Evolutionary conservation across 2,797 vertebrate genomes (phyloP).

Genomic region (Lates japonicus): DNA sequence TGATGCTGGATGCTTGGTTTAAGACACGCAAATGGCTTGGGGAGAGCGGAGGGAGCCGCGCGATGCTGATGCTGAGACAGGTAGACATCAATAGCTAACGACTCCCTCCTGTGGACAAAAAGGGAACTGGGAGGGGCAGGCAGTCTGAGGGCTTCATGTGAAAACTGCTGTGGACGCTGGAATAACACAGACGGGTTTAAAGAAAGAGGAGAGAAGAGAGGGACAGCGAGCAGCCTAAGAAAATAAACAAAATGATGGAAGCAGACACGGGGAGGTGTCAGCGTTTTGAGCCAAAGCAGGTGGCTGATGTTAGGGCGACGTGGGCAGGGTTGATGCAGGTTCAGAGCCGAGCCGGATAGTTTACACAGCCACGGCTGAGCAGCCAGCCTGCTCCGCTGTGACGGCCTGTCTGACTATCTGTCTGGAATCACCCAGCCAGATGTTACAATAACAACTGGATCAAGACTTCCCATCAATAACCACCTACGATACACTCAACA

Average conservation of each 20-base stretch:
- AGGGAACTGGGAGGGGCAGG: slow-evolving; percentile 25
- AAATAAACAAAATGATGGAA: slow-evolving; percentile 68
- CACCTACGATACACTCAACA: slow-evolving; percentile 46
- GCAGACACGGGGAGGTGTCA: slow-evolving; percentile 46
- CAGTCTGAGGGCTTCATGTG: not conserved
- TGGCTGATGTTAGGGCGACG: slow-evolving; percentile 66
- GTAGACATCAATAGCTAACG: slow-evolving; percentile 55
- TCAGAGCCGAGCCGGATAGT: slow-evolving; percentile 58
- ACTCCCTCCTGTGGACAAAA: slow-evolving; percentile 75
- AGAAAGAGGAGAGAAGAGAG: slow-evolving; percentile 2
- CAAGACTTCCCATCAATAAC: slow-evolving; percentile 66
- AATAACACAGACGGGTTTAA: slow-evolving; percentile 9
- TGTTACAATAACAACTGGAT: slow-evolving; percentile 71
- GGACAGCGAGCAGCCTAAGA: slow-evolving; percentile 15
- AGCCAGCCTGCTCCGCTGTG: slow-evolving; percentile 42
- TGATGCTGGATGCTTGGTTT: slow-evolving; percentile 72
- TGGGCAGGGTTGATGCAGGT: slow-evolving; percentile 51
- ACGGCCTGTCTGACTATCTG: slow-evolving; percentile 59
- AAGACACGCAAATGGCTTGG: slow-evolving; percentile 43
- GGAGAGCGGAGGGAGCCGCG: not conserved
- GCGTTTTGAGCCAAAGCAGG: slow-evolving; percentile 72
- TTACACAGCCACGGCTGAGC: slow-evolving; percentile 68
- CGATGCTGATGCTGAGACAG: slow-evolving; percentile 78
- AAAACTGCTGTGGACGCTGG: not conserved
- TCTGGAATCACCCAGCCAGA: slow-evolving; percentile 61